Evolutionary conservation across 2,113 vertebrate genomes (phyloP).

Genomic region (Lepisosteus oculatus): DNA sequence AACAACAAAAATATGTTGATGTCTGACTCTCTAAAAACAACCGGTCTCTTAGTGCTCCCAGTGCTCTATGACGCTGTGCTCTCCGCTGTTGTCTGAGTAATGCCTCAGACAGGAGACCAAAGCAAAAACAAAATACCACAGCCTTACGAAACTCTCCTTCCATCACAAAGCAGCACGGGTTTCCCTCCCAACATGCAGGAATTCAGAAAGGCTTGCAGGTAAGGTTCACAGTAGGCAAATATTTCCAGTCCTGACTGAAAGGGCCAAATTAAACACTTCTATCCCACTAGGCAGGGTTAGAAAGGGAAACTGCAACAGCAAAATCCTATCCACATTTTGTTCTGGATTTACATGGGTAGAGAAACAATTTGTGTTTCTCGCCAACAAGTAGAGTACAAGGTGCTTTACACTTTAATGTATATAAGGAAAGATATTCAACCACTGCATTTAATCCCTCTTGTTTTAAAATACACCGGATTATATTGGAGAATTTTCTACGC

Average conservation of each 20-base stretch:
- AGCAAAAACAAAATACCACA: no score
- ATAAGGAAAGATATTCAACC: not conserved
- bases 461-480: not conserved
- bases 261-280: not conserved
- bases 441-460: not conserved
- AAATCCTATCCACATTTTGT: conserved; percentile 2
- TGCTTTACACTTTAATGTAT: not conserved
- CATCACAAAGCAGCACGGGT: no score
- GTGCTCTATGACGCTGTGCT: no score
- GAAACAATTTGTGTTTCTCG: not conserved
- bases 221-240: not conserved
- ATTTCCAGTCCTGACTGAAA: not conserved
- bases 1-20: no score
- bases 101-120: no score
- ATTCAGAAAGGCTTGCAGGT: no score
- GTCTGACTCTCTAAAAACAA: no score
- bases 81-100: no score
- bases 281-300: conserved; percentile 9
- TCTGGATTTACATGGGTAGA: conserved; percentile 1
- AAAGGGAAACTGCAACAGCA: not conserved
- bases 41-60: no score
- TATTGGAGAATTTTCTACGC: not conserved
- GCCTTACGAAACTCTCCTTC: no score
- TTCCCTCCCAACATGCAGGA: no score
- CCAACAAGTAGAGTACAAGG: not conserved